A percentile compares a stretch with the other conserved stretches of the same genome.
These are phyloP conservation scores for Mimas tiliae DNA, from an alignment of 2,888 invertebrate genomes.

Conservation along the genomic window DNA sequence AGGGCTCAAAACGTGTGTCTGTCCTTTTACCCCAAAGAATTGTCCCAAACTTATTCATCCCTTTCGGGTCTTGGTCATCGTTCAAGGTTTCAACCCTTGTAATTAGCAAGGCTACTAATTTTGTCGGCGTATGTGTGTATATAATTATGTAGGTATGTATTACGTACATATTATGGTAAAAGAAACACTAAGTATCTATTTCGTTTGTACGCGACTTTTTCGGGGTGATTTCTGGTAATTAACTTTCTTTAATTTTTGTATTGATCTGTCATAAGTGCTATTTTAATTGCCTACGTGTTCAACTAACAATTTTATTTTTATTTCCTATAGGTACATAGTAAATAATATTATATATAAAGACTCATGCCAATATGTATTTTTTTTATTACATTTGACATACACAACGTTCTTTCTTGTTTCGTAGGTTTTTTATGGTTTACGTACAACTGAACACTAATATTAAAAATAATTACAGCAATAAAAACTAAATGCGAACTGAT, in stretches of 20 bases:
- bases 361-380: too few relatives aligned
- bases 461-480: slow-evolving; percentile 39
- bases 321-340: not conserved
- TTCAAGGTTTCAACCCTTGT: slow-evolving; percentile 65
- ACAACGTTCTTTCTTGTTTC: too few relatives aligned
- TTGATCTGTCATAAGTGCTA: too few relatives aligned
- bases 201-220: too few relatives aligned
- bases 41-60: slow-evolving; percentile 71
- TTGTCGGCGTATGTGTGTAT: slow-evolving; percentile 32
- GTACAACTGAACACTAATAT: not conserved
- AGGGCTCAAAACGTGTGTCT: slow-evolving; percentile 57
- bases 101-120: slow-evolving; percentile 68
- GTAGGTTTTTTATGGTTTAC: too few relatives aligned
- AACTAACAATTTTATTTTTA: not conserved
- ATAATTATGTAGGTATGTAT: not conserved
- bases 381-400: too few relatives aligned
- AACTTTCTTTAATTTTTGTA: too few relatives aligned
- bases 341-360: too few relatives aligned
- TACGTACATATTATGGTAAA: not conserved
- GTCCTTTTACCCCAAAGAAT: slow-evolving; percentile 65
- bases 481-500: slow-evolving; percentile 49
- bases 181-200: too few relatives aligned
- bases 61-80: slow-evolving; percentile 57
- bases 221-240: too few relatives aligned
- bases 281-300: too few relatives aligned